Evolutionary conservation across 2,888 invertebrate species (phyloP), one percentile per base, ranked within the genome.

Genomic region (Archaeoteleia sp.): DNA sequence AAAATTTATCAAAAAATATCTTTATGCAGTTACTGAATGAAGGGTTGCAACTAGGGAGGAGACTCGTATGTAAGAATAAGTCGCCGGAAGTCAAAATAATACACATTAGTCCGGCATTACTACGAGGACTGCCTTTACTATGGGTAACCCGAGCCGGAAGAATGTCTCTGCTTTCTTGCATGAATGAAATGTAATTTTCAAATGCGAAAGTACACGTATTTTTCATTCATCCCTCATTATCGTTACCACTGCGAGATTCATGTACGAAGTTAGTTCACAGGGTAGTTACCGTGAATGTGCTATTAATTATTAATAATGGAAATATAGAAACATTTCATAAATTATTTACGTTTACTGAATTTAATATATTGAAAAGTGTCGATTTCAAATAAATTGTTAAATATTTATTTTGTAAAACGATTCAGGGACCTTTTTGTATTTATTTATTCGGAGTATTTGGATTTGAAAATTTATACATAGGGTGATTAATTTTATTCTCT

Each of bases 111-210:
- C 37, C 17, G 37, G 15, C 60, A 13, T 37, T 60, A 29, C 49
- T 42, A n/a, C 54, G 55, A 63, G 63, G 32, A 40, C 55, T 63
- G 49, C 55, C 55, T 63, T 63, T 55, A 63, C 49, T 55, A 49
- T 37, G 35, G 32, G 53, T 46, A 48, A 23, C 48, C 23, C 29
- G 40, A 34, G 51, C 51, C 55, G 67, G 67, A 67, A 55, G 67
- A 67, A 46, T 71, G 74, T 75, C 71, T 77, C 78, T 78, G 76
- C 76, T 79, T 82, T 80, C 81, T 75, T 80, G 78, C 81, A 78
- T 81, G 75, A 81, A 82, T 81, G 79, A 79, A 81, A 79, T 80
- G 73, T 80, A 77, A 82, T 82, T 80, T 80, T 66, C 69, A 70
- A 74, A 74, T 71, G 67, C 74, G 67, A 74, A 77, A 79, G 76